phyloP scores from a whole-genome alignment of 2,113 vertebrate genomes.

The Cervus canadensis region DNA sequence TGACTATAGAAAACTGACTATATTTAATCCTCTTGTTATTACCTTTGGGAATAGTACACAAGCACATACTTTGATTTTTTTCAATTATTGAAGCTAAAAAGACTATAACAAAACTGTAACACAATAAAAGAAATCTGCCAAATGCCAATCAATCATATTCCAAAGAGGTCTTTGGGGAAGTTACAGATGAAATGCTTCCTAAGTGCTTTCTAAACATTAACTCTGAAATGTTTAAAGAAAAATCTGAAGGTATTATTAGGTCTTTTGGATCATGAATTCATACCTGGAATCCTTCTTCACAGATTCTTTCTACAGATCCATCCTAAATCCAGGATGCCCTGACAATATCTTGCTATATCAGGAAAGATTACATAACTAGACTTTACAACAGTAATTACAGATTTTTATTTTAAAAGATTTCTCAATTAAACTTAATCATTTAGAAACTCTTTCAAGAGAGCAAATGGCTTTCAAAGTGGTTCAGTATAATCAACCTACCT shows the following conservation, averaged over 20 bases:
- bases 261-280: not conserved
- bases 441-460: not conserved
- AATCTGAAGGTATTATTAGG: not conserved
- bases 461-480: not conserved
- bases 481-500: not conserved
- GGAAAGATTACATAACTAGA: not conserved
- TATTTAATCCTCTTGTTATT: slow-evolving; percentile 55
- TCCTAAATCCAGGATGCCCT: not conserved
- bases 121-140: slow-evolving; percentile 25
- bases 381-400: not conserved
- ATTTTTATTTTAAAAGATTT: not conserved
- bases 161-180: not conserved
- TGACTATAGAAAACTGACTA: slow-evolving; percentile 46
- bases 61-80: slow-evolving; percentile 26
- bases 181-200: not conserved
- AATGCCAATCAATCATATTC: slow-evolving; percentile 55
- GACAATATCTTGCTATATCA: not conserved
- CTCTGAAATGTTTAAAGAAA: not conserved
- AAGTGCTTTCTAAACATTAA: slow-evolving; percentile 53
- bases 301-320: not conserved
- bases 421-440: not conserved
- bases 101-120: slow-evolving; percentile 21
- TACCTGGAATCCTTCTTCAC: not conserved
- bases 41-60: slow-evolving; percentile 41
- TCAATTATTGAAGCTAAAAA: slow-evolving; percentile 34